phyloP scores from a whole-genome alignment of 2,113 vertebrate genomes.

The Vanacampus margaritifer region DNA sequence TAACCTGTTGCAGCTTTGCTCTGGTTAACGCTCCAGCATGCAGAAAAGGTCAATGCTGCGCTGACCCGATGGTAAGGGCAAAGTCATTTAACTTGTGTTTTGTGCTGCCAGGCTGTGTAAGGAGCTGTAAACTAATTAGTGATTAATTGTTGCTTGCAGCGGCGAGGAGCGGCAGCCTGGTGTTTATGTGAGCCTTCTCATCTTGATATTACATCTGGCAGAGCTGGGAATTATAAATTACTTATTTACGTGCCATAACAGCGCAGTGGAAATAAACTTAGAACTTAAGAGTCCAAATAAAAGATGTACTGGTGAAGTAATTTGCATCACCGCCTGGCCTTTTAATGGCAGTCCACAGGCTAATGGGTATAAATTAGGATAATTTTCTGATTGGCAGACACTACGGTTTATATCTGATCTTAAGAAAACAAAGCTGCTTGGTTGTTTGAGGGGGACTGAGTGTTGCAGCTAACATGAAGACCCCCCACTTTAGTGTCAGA shows the following conservation, averaged over 20 bases:
- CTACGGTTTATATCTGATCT: no score
- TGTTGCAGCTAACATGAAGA: conserved; percentile 26
- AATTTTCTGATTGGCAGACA: no score
- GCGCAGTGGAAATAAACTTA: neutral
- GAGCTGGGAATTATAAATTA: neutral
- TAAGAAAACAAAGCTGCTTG: no score
- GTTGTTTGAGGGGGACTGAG: neutral
- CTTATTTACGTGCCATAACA: neutral
- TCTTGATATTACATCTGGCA: neutral
- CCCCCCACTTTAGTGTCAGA: conserved; percentile 45
- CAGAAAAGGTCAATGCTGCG: neutral
- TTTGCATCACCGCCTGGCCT: neutral
- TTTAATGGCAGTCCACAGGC: neutral
- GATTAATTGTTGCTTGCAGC: conserved; percentile 12
- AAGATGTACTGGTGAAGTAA: neutral
- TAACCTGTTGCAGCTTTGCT: neutral
- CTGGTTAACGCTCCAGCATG: neutral
- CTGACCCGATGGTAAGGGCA: neutral
- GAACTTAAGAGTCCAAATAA: neutral
- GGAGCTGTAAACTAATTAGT: conserved; percentile 7
- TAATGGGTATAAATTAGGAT: neutral
- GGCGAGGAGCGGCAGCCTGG: neutral
- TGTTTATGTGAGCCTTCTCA: neutral
- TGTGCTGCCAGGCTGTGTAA: conserved; percentile 13
- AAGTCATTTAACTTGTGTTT: conserved; percentile 16